These are phyloP conservation scores for Pogoniulus pusillus DNA, from an alignment of 2,797 vertebrate genomes.

Conservation along the genomic window DNA sequence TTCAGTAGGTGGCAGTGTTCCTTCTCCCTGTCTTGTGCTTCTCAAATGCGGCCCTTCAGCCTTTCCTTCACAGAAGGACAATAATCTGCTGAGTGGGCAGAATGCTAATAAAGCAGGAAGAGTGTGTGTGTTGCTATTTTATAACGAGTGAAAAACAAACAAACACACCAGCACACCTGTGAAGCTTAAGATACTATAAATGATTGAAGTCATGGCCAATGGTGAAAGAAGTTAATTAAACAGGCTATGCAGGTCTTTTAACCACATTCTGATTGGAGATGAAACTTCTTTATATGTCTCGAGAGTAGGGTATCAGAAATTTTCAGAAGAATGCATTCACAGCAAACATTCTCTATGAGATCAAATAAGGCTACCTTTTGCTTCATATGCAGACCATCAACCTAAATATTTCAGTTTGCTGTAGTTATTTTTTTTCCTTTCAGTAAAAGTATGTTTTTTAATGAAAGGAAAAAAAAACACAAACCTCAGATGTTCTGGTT, in stretches of 20 bases:
- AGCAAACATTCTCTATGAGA: neutral
- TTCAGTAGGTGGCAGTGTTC: neutral
- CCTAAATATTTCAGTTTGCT: neutral
- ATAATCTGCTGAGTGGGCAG: neutral
- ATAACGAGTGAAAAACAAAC: neutral
- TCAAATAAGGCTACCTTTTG: neutral
- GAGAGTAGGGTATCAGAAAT: neutral
- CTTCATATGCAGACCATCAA: neutral
- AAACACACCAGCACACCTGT: neutral
- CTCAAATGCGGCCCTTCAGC: neutral
- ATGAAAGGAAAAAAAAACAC: neutral
- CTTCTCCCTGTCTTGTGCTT: neutral
- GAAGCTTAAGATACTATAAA: constrained; percentile 2
- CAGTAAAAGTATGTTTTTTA: neutral
- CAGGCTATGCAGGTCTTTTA: neutral
- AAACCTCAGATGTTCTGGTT: neutral
- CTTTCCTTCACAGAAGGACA: neutral
- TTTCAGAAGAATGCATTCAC: neutral
- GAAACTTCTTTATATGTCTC: neutral
- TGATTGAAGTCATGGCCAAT: neutral
- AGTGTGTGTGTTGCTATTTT: neutral
- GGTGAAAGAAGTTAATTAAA: constrained; percentile 21
- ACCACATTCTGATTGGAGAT: neutral
- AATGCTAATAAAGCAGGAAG: neutral
- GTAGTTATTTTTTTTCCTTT: neutral